These are phyloP conservation scores for Myotis daubentonii DNA, from an alignment of 2,797 vertebrate genomes.

Conservation along the genomic window DNA sequence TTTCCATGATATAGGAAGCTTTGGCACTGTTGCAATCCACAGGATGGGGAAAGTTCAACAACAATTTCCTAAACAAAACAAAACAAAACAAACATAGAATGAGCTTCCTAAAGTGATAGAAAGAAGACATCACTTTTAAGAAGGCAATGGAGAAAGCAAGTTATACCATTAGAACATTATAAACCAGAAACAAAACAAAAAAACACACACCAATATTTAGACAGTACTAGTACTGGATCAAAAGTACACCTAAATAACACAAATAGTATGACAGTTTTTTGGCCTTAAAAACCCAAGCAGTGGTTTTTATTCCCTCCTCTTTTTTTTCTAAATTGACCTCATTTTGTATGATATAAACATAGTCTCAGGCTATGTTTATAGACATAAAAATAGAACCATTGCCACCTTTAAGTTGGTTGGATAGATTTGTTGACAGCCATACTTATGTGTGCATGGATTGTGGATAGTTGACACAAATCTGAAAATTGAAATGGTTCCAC, in stretches of 20 bases:
- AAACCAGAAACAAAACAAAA: background rate
- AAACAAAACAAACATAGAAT: constrained; percentile 59
- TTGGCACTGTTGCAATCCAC: constrained; percentile 88
- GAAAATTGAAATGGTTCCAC: constrained; percentile 47
- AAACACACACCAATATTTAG: background rate
- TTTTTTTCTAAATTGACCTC: constrained; percentile 4
- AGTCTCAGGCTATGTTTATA: constrained; percentile 20
- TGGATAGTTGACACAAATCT: constrained; percentile 31
- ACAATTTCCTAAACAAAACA: constrained; percentile 90
- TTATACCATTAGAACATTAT: constrained; percentile 19
- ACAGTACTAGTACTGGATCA: background rate
- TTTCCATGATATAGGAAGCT: constrained; percentile 89
- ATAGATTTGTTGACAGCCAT: constrained; percentile 18
- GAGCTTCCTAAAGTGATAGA: constrained; percentile 30
- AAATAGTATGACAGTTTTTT: background rate
- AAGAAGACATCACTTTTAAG: constrained; percentile 37
- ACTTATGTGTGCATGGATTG: constrained; percentile 23
- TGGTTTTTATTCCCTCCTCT: background rate
- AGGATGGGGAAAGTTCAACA: constrained; percentile 92
- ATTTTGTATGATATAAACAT: constrained; percentile 18
- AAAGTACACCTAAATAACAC: constrained; percentile 38
- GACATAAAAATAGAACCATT: constrained; percentile 16
- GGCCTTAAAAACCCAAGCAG: constrained; percentile 23
- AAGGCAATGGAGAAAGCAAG: constrained; percentile 26
- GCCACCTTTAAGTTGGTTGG: constrained; percentile 13